These are phyloP conservation scores for Melipona bicolor DNA, from an alignment of 2,888 invertebrate species.

Conservation along the genomic window DNA sequence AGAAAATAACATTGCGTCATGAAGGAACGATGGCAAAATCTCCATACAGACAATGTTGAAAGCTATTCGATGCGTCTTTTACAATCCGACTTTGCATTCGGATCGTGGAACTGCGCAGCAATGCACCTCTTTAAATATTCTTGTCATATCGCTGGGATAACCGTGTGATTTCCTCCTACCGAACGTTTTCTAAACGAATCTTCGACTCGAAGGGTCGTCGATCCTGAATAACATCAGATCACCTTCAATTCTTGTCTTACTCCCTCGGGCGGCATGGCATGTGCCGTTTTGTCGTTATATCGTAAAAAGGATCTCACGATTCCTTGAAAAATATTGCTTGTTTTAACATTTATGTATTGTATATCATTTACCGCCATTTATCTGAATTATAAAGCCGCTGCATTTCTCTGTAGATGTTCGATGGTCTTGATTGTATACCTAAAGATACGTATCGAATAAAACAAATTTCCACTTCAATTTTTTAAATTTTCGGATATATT, in stretches of 20 bases:
- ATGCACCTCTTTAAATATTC: conserved; percentile 76
- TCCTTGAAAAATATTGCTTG: neutral
- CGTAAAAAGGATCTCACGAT: neutral
- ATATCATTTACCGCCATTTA: neutral
- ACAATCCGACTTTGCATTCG: conserved; percentile 64
- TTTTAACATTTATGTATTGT: neutral
- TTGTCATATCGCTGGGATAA: conserved; percentile 58
- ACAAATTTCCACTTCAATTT: too few relatives aligned
- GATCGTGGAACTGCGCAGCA: conserved; percentile 71
- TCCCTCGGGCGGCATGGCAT: neutral
- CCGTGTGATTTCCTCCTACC: conserved; percentile 69
- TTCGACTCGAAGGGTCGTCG: conserved; percentile 43
- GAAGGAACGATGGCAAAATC: conserved; percentile 8
- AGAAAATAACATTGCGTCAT: neutral
- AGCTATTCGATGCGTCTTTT: conserved; percentile 56
- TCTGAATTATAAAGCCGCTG: neutral
- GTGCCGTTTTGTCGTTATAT: neutral
- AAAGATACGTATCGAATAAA: too few relatives aligned
- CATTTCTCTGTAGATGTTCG: neutral
- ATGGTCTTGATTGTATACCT: neutral
- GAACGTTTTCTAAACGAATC: conserved; percentile 68
- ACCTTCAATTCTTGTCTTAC: conserved; percentile 42
- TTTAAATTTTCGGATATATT: too few relatives aligned
- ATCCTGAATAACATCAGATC: conserved; percentile 50
- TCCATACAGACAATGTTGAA: conserved; percentile 28